Evolutionary conservation across 2,888 invertebrate species (phyloP).

Genomic region (Willowsia nigromaculata): DNA sequence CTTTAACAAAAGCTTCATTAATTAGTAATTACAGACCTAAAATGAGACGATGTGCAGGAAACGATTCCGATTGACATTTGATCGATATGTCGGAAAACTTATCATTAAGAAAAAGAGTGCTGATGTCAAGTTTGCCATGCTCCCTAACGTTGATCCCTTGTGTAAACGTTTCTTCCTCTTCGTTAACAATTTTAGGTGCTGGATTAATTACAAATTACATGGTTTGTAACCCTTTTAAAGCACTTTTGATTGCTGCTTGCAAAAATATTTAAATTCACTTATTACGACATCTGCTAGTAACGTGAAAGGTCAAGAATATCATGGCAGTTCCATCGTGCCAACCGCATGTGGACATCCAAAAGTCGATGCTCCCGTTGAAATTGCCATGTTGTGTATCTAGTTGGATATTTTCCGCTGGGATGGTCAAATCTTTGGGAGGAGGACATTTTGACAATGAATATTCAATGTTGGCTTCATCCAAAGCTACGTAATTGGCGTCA

Average conservation of each 20-base stretch:
- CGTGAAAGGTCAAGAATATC: slow-evolving; percentile 62
- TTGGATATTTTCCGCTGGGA: slow-evolving; percentile 26
- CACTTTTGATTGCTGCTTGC: no score
- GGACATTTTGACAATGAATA: slow-evolving; percentile 38
- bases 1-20: no score
- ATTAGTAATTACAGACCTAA: no score
- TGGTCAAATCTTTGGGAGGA: slow-evolving; percentile 59
- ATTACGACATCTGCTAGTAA: slow-evolving; percentile 63
- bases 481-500: slow-evolving; percentile 64
- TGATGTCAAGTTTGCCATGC: slow-evolving; percentile 41
- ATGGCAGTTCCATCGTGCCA: slow-evolving; percentile 69
- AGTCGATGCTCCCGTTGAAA: slow-evolving; percentile 23
- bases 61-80: slow-evolving; percentile 51
- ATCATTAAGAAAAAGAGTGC: slow-evolving; percentile 45
- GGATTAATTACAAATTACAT: background rate
- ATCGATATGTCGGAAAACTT: slow-evolving; percentile 57
- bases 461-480: slow-evolving; percentile 49
- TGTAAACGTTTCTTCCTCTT: slow-evolving; percentile 53
- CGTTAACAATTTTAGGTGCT: slow-evolving; percentile 67
- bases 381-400: background rate
- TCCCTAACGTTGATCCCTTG: background rate
- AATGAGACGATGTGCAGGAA: slow-evolving; percentile 70
- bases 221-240: no score
- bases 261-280: background rate
- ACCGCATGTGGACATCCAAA: slow-evolving; percentile 69